phyloP scores from a whole-genome alignment of 2,797 vertebrate species.

The Coreius guichenoti region DNA sequence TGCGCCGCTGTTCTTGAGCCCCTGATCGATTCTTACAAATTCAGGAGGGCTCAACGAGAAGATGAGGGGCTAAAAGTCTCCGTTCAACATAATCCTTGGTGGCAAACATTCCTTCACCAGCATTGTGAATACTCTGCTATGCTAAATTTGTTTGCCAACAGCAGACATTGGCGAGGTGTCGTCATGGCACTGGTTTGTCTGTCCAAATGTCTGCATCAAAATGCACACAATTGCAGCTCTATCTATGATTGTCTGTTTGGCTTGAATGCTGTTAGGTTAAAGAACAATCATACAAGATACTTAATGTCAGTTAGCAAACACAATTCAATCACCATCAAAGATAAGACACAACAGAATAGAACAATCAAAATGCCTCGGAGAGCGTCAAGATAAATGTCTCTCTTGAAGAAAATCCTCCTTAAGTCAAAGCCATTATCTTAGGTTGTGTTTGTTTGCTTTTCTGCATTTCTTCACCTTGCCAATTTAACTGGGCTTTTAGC shows the following conservation, averaged over 20 bases:
- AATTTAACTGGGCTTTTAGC: conserved; percentile 10
- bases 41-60: conserved; percentile 44
- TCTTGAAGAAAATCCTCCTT: conserved; percentile 28
- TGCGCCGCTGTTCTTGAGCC: conserved; percentile 33
- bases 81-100: conserved; percentile 26
- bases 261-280: conserved; percentile 34
- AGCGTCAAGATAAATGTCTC: neutral
- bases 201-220: conserved; percentile 40
- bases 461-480: neutral
- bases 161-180: conserved; percentile 59
- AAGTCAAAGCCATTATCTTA: neutral
- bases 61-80: conserved; percentile 44
- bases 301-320: conserved; percentile 37
- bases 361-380: conserved; percentile 24
- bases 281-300: conserved; percentile 31
- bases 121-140: conserved; percentile 28
- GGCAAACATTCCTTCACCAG: conserved; percentile 25
- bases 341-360: conserved; percentile 45
- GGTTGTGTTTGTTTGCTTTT: neutral
- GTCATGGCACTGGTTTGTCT: conserved; percentile 56
- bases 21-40: conserved; percentile 57
- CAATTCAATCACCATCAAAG: conserved; percentile 44
- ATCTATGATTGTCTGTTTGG: conserved; percentile 35
- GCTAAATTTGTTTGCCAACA: conserved; percentile 51
- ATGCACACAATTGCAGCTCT: conserved; percentile 35